phyloP scores from a whole-genome alignment of 2,888 invertebrate species.

The Creontiades dilutus region DNA sequence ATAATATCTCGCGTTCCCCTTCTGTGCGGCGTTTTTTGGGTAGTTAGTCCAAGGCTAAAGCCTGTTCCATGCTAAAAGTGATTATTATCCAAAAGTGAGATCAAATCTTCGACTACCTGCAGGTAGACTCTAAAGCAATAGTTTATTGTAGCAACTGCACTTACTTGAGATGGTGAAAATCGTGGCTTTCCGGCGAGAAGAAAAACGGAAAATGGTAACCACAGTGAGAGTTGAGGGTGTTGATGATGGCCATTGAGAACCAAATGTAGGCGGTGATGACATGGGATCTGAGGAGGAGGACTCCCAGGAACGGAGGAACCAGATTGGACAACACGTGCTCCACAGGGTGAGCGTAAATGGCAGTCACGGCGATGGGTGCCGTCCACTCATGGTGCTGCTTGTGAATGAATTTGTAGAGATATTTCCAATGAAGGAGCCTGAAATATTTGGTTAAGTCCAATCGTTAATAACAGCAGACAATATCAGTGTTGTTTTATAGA shows the following conservation, averaged over 20 bases:
- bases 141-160: too few relatives aligned
- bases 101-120: too few relatives aligned
- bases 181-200: slow-evolving; percentile 91
- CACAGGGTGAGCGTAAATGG: slow-evolving; percentile 89
- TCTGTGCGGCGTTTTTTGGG: too few relatives aligned
- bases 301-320: slow-evolving; percentile 87
- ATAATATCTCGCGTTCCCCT: too few relatives aligned
- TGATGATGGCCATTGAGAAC: slow-evolving; percentile 88
- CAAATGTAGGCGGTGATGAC: slow-evolving; percentile 89
- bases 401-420: slow-evolving; percentile 89
- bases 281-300: slow-evolving; percentile 86
- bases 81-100: too few relatives aligned
- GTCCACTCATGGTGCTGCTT: slow-evolving; percentile 94
- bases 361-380: slow-evolving; percentile 90
- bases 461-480: too few relatives aligned
- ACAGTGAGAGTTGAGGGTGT: slow-evolving; percentile 89
- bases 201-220: slow-evolving; percentile 93
- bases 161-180: slow-evolving; percentile 91
- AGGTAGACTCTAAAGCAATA: too few relatives aligned
- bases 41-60: too few relatives aligned
- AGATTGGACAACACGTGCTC: slow-evolving; percentile 89
- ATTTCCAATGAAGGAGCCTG: slow-evolving; percentile 86
- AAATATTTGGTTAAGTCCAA: slow-evolving; percentile 67
- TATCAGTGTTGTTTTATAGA: too few relatives aligned
- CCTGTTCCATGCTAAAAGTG: too few relatives aligned